Conservation (phyloP, 2,888 invertebrate genomes). For the Leptopterna dolabrata region DNA sequence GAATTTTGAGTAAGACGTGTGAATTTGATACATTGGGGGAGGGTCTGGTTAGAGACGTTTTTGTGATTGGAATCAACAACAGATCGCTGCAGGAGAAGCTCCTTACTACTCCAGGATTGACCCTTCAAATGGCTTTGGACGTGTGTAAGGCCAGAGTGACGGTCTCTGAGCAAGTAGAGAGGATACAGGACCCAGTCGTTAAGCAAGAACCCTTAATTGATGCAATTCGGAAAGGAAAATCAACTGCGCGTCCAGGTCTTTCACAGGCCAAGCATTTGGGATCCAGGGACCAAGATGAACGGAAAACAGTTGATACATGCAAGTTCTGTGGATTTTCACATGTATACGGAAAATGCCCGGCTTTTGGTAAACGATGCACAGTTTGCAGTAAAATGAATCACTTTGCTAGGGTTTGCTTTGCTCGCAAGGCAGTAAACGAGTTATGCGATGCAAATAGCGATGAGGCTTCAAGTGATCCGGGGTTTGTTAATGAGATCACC, state of each 20-base stretch:
- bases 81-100: background rate
- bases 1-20: constrained; percentile 39
- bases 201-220: background rate
- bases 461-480: background rate
- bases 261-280: background rate
- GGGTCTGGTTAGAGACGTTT: constrained; percentile 21
- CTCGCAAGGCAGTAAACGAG: background rate
- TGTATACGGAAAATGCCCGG: background rate
- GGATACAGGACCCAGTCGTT: background rate
- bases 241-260: background rate
- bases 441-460: background rate
- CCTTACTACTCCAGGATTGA: background rate
- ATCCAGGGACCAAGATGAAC: background rate
- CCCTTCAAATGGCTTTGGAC: background rate
- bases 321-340: constrained; percentile 28
- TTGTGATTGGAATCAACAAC: constrained; percentile 34
- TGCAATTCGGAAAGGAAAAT: background rate
- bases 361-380: background rate
- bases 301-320: background rate
- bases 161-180: constrained; percentile 1
- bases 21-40: constrained; percentile 28
- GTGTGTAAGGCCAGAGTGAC: background rate
- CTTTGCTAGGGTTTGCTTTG: background rate
- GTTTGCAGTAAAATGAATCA: background rate
- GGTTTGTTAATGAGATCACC: background rate